Conservation (phyloP, 2,113 vertebrate species). For the Limnothrissa miodon region DNA sequence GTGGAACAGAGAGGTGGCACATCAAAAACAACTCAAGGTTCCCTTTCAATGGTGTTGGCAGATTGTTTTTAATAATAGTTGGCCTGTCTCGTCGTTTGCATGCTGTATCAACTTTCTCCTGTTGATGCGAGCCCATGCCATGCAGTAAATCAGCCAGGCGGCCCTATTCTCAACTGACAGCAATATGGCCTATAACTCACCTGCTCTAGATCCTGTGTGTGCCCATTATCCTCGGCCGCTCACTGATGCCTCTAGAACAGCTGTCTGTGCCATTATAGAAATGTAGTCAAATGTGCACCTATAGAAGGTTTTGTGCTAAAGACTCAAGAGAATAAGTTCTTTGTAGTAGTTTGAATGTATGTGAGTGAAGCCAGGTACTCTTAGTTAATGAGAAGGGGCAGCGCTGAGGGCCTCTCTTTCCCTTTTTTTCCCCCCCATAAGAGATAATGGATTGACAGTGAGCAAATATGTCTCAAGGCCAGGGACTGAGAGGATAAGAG, state of each 20-base stretch:
- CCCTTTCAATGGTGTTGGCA: slow-evolving; percentile 18
- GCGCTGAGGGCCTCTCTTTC: neutral
- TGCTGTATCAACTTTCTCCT: slow-evolving; percentile 21
- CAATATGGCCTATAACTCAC: slow-evolving; percentile 26
- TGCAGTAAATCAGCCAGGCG: neutral
- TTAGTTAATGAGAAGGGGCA: slow-evolving; percentile 6
- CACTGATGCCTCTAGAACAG: neutral
- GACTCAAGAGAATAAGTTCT: neutral
- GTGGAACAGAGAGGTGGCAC: neutral
- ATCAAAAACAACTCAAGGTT: neutral
- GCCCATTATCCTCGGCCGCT: neutral
- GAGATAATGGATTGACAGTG: slow-evolving; percentile 55
- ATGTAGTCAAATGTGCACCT: slow-evolving; percentile 15
- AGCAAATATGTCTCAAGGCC: slow-evolving; percentile 73
- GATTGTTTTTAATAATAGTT: slow-evolving; percentile 26
- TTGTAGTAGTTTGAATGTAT: neutral
- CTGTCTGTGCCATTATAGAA: slow-evolving; percentile 31
- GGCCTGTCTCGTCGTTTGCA: slow-evolving; percentile 14
- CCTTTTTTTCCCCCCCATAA: neutral
- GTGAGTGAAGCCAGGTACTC: neutral
- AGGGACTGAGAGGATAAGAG: slow-evolving; percentile 60
- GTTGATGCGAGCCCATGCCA: slow-evolving; percentile 17
- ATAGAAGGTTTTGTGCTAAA: slow-evolving; percentile 6
- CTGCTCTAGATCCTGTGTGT: slow-evolving; percentile 35
- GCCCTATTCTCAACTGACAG: slow-evolving; percentile 1